Evolutionary conservation across 1,140 invertebrate genomes (phyloP).

Genomic region (Platyura marginata): DNA sequence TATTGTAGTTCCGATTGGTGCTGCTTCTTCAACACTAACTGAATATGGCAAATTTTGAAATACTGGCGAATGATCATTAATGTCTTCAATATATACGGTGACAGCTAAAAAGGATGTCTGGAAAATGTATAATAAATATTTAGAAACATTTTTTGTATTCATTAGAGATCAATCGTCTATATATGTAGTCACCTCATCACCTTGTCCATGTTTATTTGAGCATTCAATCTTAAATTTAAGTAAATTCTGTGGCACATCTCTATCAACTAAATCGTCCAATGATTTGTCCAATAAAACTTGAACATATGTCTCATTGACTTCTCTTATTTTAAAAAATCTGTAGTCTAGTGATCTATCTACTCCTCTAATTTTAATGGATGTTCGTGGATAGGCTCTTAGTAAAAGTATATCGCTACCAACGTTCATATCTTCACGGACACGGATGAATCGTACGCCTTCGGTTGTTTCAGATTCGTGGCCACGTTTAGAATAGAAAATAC

Average conservation of each 20-base stretch:
- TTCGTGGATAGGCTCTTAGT: slow-evolving; percentile 19
- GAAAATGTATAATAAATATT: slow-evolving; percentile 30
- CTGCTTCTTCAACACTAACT: slow-evolving; percentile 59
- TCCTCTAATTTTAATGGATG: slow-evolving; percentile 12
- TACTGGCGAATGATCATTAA: slow-evolving; percentile 58
- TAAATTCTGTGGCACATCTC: slow-evolving; percentile 57
- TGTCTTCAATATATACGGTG: slow-evolving; percentile 69
- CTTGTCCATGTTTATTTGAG: slow-evolving; percentile 21
- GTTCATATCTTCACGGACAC: slow-evolving; percentile 18
- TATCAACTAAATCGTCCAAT: slow-evolving; percentile 60
- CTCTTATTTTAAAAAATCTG: slow-evolving; percentile 19
- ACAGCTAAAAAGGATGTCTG: slow-evolving; percentile 61
- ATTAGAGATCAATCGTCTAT: not conserved
- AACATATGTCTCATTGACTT: slow-evolving; percentile 45
- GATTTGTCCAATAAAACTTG: slow-evolving; percentile 51
- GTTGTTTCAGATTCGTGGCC: slow-evolving; percentile 6
- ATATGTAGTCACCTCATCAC: slow-evolving; percentile 27
- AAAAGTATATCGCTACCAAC: slow-evolving; percentile 19
- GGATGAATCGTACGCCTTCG: slow-evolving; percentile 22
- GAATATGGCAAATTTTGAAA: slow-evolving; percentile 59
- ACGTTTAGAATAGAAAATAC: not conserved
- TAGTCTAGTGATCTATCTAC: slow-evolving; percentile 16
- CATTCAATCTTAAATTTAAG: slow-evolving; percentile 60
- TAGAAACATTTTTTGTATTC: not conserved
- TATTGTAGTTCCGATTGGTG: slow-evolving; percentile 56